Percentiles rank a stretch among this genome's conserved stretches.
Evolutionary conservation across 1,140 invertebrate genomes (phyloP).

Genomic region (Cyrtorhinus lividipennis): DNA sequence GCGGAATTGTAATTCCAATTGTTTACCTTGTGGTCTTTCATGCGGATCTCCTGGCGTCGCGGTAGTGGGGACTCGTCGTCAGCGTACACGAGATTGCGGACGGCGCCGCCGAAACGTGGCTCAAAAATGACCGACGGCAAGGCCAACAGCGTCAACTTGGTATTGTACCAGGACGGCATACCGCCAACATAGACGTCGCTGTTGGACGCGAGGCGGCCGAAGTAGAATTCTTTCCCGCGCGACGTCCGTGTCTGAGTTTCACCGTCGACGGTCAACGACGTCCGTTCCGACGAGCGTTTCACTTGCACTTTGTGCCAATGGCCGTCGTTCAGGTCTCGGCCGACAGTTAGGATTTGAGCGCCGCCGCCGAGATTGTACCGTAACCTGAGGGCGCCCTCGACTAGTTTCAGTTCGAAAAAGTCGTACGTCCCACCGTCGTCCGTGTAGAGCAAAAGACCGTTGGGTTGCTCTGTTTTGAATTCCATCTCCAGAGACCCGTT

Average conservation of each 20-base stretch:
- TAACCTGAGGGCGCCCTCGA: conserved; percentile 73
- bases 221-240: conserved; percentile 68
- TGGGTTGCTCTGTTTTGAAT: conserved; percentile 80
- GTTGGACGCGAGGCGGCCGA: conserved; percentile 68
- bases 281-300: conserved; percentile 56
- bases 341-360: conserved; percentile 73
- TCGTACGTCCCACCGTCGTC: conserved; percentile 88
- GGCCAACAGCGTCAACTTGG: conserved; percentile 63
- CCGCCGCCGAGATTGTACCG: conserved; percentile 75
- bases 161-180: conserved; percentile 76
- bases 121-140: conserved; percentile 82
- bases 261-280: conserved; percentile 65
- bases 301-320: conserved; percentile 82
- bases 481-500: conserved; percentile 82
- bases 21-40: conserved; percentile 58
- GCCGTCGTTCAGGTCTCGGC: conserved; percentile 69
- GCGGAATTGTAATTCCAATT: no score
- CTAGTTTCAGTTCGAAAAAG: conserved; percentile 88
- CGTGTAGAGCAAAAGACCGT: conserved; percentile 77
- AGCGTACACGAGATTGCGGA: conserved; percentile 73
- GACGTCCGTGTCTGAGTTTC: conserved; percentile 55
- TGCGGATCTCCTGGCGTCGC: conserved; percentile 59
- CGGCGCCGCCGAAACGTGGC: conserved; percentile 67
- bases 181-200: conserved; percentile 85
- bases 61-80: conserved; percentile 54